Evolutionary conservation across 2,113 vertebrate genomes (phyloP), one percentile per base, ranked within the genome.

Genomic region (Cheilinus undulatus): DNA sequence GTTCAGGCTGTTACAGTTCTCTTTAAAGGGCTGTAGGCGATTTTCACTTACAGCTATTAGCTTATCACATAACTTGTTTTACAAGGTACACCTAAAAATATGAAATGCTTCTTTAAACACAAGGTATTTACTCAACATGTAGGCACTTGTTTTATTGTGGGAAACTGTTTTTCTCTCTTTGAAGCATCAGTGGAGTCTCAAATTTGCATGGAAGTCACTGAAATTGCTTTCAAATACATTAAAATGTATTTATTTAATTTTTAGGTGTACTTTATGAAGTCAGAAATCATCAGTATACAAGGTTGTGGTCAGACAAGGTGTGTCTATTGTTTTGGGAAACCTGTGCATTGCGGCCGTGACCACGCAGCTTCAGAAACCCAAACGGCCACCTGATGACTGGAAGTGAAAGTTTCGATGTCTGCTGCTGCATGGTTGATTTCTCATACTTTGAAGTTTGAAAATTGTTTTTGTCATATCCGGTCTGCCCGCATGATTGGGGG

Each of bases 401-500:
- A 57, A 71, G 78, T 53, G 72, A 80, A 74, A 76, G 60, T 74
- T 42, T 73, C 11, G 32, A 30, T 30, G 36, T 66, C 46, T 50
- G 20, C 57, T 26, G 17, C 56, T 42, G 32, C 24, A 14, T 34
- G 4, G 19, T 66, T 66, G 34, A 50, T 86, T 80, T 78, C 57
- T 38, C 58, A 11, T 26, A 28, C 38, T 53, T 42, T 63, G 58
- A 27, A n/a, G 24, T 42, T 20, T 51, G 50, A 58, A 65, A 30
- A 51, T 32, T 14, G 46, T 67, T 48, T 24, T 38, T 4, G 42
- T 59, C 40, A 46, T n/a, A 24, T 27, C 26, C 52, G 20, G 38
- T 42, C 22, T 46, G 40, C 5, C n/a, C 26, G 13, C 2, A 3
- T 23, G 17, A 13, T n/a, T 30, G 3, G 3, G 12, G 38, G 19